Evolutionary conservation across 1,140 invertebrate species (phyloP), one percentile per base, ranked within the genome.

Genomic region (Berghia stephanieae): DNA sequence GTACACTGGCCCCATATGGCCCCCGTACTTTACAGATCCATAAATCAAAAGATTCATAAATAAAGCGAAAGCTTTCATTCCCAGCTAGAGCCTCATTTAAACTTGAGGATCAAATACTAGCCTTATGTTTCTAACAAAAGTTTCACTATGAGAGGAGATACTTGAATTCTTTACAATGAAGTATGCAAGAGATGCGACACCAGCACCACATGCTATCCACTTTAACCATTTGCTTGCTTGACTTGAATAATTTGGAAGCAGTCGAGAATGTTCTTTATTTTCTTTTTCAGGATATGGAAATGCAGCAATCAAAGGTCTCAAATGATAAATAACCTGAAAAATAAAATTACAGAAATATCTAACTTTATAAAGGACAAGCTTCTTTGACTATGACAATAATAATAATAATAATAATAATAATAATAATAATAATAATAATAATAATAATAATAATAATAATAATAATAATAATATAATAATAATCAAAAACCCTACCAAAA

Each of bases 281-380:
- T 46, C 24, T 0, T 27, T 42, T 60, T 80, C 80, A 16, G 78
- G 77, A 55, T 83, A 79, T 42, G 78, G 75, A 10, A 79, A 81
- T 27, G 81, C 67, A 27, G 82, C 75, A 34, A 81, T 78, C 57
- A 83, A 78, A 1, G 83, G 83, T 34, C 83, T 74, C 2, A 84
- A 69, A 68, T 84, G 81, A 77, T 80, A 81, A 21, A 84, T 57
- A 8, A 84, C 82, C 83, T 84, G 67, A 42, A 70, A 75, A 40
- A 27, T 10, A 68, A 44, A 44, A 67, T 4, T 21, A 67, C 13
- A 46, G 5, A 75, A 3, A 24, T 36, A 44, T 67, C 68, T 21
- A 40, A 0, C 63, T 10, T 44, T 36, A 1, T 60, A 55, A 8
- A 40, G 38, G 31, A n/a, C 3, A 13, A 16, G 21, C 8, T 13